phyloP scores from a whole-genome alignment of 2,888 invertebrate species.

The Stomorhina lunata region DNA sequence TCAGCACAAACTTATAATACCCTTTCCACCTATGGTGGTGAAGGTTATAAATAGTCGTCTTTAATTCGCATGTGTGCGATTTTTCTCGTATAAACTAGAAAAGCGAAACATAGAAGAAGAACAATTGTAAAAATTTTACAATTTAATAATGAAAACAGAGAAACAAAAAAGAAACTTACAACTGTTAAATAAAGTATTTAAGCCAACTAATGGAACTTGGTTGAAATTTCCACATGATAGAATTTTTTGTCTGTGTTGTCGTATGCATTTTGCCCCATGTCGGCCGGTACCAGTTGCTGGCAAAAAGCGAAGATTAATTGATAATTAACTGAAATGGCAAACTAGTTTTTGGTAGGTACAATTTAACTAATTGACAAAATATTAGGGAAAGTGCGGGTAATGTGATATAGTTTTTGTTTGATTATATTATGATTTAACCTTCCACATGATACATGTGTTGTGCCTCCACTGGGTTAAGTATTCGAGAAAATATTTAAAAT shows the following conservation, averaged over 20 bases:
- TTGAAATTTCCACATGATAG: slow-evolving; percentile 60
- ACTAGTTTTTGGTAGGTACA: background rate
- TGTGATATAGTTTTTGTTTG: no score
- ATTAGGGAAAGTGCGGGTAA: no score
- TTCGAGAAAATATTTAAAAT: no score
- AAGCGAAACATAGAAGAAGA: background rate
- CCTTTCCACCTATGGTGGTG: no score
- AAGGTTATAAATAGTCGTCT: no score
- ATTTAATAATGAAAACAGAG: slow-evolving; percentile 1
- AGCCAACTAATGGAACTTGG: slow-evolving; percentile 53
- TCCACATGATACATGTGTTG: no score
- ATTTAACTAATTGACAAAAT: background rate
- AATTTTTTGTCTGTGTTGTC: slow-evolving; percentile 38
- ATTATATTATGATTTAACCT: no score
- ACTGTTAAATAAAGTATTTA: slow-evolving; percentile 38
- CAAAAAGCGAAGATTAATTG: slow-evolving; percentile 34
- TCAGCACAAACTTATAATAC: no score
- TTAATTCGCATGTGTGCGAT: slow-evolving; percentile 35
- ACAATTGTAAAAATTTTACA: slow-evolving; percentile 5
- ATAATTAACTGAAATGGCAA: slow-evolving; percentile 39
- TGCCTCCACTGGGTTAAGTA: no score
- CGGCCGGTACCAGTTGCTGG: background rate
- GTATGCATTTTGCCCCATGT: slow-evolving; percentile 21
- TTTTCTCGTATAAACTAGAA: slow-evolving; percentile 5
- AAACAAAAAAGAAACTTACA: slow-evolving; percentile 39